A percentile compares a stretch with the other conserved stretches of the same genome.
Evolutionary conservation across 2,113 vertebrate species (phyloP).

Genomic region (Urocolius indicus): DNA sequence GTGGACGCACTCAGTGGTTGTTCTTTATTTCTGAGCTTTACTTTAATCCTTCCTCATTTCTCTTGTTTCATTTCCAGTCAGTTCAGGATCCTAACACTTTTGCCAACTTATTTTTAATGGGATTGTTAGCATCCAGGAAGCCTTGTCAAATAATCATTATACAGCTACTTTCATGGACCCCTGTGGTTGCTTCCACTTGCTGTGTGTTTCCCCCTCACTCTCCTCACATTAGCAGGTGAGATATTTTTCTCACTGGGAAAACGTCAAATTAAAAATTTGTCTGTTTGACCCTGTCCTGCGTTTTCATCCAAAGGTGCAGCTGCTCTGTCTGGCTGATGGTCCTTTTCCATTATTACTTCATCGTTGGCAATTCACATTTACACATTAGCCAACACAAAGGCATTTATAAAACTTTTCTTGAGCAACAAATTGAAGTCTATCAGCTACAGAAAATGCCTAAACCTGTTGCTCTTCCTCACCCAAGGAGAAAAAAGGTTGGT

Average conservation of each 20-base stretch:
- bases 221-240: constrained; percentile 2
- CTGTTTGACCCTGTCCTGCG: background rate
- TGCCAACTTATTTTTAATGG: constrained; percentile 69
- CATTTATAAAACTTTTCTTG: background rate
- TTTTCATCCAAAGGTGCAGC: background rate
- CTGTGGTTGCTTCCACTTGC: constrained; percentile 34
- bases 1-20: constrained; percentile 43
- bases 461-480: background rate
- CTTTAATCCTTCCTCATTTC: constrained; percentile 71
- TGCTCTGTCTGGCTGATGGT: background rate
- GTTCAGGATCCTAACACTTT: constrained; percentile 52
- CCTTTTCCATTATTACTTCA: background rate
- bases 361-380: constrained; percentile 29
- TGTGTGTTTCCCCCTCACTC: background rate
- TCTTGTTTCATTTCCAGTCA: constrained; percentile 62
- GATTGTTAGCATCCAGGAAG: constrained; percentile 67
- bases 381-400: background rate
- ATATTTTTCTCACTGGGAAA: constrained; percentile 16
- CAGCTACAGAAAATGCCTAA: background rate
- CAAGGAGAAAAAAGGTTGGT: background rate
- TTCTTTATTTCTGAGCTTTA: constrained; percentile 57
- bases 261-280: constrained; percentile 13
- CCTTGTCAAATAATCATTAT: constrained; percentile 68
- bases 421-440: constrained; percentile 25
- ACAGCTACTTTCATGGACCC: constrained; percentile 42